Base-by-base conservation (phyloP, 2,797 vertebrate species). In the Gallinago nigripennis region DNA sequence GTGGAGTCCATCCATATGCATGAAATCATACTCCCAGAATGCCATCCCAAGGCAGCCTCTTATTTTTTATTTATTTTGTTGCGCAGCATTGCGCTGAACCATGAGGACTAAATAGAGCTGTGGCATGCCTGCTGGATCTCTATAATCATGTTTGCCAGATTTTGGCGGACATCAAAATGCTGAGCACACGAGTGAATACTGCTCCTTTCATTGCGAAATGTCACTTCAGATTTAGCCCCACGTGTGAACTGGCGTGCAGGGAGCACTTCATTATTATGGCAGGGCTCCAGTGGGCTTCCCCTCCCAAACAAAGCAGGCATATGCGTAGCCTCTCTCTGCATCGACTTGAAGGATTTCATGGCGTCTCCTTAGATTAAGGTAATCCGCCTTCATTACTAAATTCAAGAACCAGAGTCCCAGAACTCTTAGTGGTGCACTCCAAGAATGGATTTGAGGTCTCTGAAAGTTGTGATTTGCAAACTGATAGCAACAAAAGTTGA, bases 281-380 rank as follows among this genome's bases (percentile, higher is more conserved):
- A 82, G 73, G 71, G 65, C 51, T 97, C 92, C 90, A 75, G 65
- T 54, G 92, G 88, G 78, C 88, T 91, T 93, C 87, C 92, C 58
- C 83, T 89, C 77, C 81, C 63, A 25, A 86, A 92, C 88, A 95
- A 82, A 89, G 90, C 78, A 31, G 65, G 69, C 86, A 45, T 79
- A 77, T 45, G 90, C 18, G 0, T 45, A 14, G n/a, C 85, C 30
- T 45, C 68, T 48, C 16, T 69, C 71, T 86, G 82, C 80, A 39
- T 61, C 66, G 57, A 43, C 63, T 82, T 82, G 56, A 76, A 89
- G 88, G 92, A 96, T 96, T 97, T 97, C 95, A 96, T 95, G 96
- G 95, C 58, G 21, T 96, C 97, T 87, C 82, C 84, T 97, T 94
- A 77, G 37, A 95, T 97, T 96, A 97, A 81, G 87, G 70, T 97